phyloP scores from a whole-genome alignment of 2,113 vertebrate genomes.

The Gnathonemus echidnorhynchus region DNA sequence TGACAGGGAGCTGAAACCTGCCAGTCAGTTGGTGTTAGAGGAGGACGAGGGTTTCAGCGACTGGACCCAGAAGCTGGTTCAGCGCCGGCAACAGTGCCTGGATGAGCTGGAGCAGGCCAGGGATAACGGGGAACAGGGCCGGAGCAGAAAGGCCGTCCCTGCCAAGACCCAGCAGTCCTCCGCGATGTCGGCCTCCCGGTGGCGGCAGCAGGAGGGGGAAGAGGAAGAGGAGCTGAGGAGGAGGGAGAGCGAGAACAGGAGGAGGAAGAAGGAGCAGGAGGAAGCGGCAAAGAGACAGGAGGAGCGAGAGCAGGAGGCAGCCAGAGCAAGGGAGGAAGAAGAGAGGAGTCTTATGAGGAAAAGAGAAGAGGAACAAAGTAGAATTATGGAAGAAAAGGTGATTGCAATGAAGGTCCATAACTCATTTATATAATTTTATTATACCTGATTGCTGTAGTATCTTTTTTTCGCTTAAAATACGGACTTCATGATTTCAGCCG shows the following conservation, averaged over 20 bases:
- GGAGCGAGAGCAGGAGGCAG: conserved; percentile 27
- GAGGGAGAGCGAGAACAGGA: conserved; percentile 36
- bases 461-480: not conserved
- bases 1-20: conserved; percentile 53
- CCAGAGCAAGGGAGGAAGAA: conserved; percentile 27
- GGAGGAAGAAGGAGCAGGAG: conserved; percentile 20
- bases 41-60: conserved; percentile 88
- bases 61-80: conserved; percentile 76
- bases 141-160: conserved; percentile 18
- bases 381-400: conserved; percentile 35
- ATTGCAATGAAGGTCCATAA: not conserved
- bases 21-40: conserved; percentile 57
- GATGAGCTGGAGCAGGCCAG: conserved; percentile 31
- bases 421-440: not conserved
- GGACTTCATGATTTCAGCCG: conserved; percentile 29
- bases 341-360: conserved; percentile 15
- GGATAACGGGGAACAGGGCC: conserved; percentile 33
- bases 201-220: conserved; percentile 12
- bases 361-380: conserved; percentile 28
- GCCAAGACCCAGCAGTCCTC: not conserved
- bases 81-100: conserved; percentile 46
- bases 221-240: conserved; percentile 30
- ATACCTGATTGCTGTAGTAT: not conserved
- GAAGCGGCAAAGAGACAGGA: conserved; percentile 22
- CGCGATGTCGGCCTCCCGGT: not conserved